Percentiles rank a stretch among this genome's conserved stretches.
Evolutionary conservation across 2,113 vertebrate genomes (phyloP).

Genomic region (Brachyhypopomus occidentalis): DNA sequence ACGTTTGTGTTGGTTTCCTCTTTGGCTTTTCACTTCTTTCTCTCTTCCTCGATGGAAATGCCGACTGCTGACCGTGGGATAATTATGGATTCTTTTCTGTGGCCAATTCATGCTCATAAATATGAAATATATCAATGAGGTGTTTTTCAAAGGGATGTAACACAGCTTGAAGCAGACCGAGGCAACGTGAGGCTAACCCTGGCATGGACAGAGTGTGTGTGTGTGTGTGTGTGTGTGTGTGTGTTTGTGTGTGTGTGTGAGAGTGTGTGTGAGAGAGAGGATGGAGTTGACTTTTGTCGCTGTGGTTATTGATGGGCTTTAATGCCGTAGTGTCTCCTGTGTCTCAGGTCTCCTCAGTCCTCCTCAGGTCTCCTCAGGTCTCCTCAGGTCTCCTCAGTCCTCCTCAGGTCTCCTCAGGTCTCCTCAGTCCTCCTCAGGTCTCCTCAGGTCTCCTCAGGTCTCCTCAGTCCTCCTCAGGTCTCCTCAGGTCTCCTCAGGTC

Average conservation of each 20-base stretch:
- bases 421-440: constrained; percentile 13
- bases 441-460: too few relatives aligned
- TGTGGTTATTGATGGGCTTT: constrained; percentile 34
- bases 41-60: constrained; percentile 49
- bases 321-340: constrained; percentile 32
- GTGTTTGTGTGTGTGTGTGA: constrained; percentile 12
- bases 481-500: too few relatives aligned
- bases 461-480: constrained; percentile 13
- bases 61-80: constrained; percentile 42
- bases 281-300: constrained; percentile 29
- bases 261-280: neutral
- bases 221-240: constrained; percentile 17
- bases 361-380: constrained; percentile 20
- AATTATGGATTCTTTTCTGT: constrained; percentile 48
- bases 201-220: constrained; percentile 19
- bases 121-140: constrained; percentile 48
- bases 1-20: constrained; percentile 47
- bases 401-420: constrained; percentile 18
- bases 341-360: constrained; percentile 13
- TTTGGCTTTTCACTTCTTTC: constrained; percentile 39
- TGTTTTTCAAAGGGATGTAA: constrained; percentile 46
- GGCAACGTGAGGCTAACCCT: constrained; percentile 41
- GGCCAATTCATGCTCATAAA: constrained; percentile 51
- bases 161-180: constrained; percentile 41
- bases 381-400: too few relatives aligned